Percentiles rank a stretch among this genome's conserved stretches.
Evolutionary conservation across 2,888 invertebrate genomes (phyloP).

Genomic region (Amphipyra berbera): DNA sequence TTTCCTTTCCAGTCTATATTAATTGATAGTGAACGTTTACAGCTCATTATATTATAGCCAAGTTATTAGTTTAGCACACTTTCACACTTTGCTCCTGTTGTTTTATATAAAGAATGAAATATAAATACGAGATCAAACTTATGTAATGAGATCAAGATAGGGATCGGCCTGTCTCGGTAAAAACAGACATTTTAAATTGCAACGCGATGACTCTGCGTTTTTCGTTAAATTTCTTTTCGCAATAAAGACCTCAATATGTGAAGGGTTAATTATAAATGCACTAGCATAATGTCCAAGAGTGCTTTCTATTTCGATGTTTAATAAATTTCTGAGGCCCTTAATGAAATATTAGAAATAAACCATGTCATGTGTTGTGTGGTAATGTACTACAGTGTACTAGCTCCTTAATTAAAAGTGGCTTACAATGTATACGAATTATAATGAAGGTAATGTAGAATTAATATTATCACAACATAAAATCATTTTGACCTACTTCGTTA

Average conservation of each 20-base stretch:
- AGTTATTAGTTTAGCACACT: constrained; percentile 18
- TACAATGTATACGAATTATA: too few species aligned
- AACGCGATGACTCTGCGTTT: constrained; percentile 76
- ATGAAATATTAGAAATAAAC: too few species aligned
- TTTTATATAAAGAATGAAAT: constrained; percentile 36
- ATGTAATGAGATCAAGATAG: constrained; percentile 76
- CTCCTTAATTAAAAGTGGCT: too few species aligned
- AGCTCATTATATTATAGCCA: constrained; percentile 26
- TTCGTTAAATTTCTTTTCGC: constrained; percentile 74
- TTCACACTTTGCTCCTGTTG: constrained; percentile 37
- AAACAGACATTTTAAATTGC: constrained; percentile 82
- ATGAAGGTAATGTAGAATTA: too few species aligned
- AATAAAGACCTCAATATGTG: constrained; percentile 73
- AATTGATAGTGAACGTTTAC: constrained; percentile 27
- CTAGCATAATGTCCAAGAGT: constrained; percentile 12
- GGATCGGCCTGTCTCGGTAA: constrained; percentile 69
- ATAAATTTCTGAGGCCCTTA: too few species aligned
- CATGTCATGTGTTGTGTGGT: too few species aligned
- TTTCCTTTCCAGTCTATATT: constrained; percentile 25
- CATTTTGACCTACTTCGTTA: constrained; percentile 32
- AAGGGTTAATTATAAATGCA: constrained; percentile 67
- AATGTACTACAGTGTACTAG: too few species aligned
- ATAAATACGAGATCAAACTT: constrained; percentile 64
- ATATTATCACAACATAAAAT: too few species aligned
- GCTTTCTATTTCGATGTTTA: background rate